A percentile compares a stretch with the other conserved stretches of the same genome.
phyloP scores from a whole-genome alignment of 2,113 vertebrate genomes.

The Psittacara wagleri region DNA sequence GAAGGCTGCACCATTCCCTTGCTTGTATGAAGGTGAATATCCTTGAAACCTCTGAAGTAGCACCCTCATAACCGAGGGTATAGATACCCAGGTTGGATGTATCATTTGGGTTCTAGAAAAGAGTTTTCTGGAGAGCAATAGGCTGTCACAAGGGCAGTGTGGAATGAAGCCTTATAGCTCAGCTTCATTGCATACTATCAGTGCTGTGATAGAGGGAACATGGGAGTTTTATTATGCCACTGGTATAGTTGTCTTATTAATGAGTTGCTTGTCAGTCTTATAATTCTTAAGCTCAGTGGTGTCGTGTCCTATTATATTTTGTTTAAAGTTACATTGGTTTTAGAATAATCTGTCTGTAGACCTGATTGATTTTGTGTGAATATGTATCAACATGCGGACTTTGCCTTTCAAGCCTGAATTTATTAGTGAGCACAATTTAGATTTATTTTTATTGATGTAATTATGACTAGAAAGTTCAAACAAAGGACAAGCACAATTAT shows the following conservation, averaged over 20 bases:
- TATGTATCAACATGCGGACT: background rate
- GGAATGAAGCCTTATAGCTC: background rate
- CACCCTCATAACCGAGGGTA: background rate
- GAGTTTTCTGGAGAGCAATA: background rate
- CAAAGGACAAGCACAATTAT: constrained; percentile 38
- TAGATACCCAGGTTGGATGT: background rate
- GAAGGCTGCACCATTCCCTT: background rate
- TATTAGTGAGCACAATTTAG: background rate
- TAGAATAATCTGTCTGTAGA: background rate
- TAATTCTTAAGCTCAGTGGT: background rate
- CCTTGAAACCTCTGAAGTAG: background rate
- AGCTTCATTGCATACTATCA: background rate
- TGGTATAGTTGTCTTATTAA: background rate
- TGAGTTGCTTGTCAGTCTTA: background rate
- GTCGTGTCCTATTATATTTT: background rate
- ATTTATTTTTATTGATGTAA: constrained; percentile 25
- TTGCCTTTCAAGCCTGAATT: constrained; percentile 1
- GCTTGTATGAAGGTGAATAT: background rate
- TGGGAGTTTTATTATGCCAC: background rate
- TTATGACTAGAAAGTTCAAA: constrained; percentile 43
- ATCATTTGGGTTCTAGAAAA: background rate
- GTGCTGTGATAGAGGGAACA: background rate
- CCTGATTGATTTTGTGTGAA: background rate
- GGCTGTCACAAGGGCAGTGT: background rate
- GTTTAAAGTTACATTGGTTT: background rate